phyloP scores from a whole-genome alignment of 2,888 invertebrate species.

The Eristalinus sepulchralis region DNA sequence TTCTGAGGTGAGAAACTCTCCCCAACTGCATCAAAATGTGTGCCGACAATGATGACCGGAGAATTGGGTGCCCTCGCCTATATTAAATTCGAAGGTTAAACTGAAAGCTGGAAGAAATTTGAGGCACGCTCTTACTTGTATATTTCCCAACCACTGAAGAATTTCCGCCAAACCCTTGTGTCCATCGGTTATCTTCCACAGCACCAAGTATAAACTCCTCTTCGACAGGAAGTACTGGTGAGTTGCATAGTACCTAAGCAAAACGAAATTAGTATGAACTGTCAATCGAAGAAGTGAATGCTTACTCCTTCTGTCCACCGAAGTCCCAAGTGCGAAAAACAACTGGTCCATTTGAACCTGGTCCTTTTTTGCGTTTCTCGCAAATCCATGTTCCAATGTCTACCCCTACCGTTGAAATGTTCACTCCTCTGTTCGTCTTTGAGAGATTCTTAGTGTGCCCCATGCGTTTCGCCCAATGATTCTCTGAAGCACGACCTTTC shows the following conservation, averaged over 20 bases:
- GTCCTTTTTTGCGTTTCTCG: conserved; percentile 90
- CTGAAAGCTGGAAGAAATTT: not conserved
- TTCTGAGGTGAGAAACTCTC: conserved; percentile 80
- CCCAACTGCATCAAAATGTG: conserved; percentile 93
- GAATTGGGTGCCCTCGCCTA: conserved; percentile 96
- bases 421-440: conserved; percentile 88
- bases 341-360: conserved; percentile 89
- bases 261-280: not conserved
- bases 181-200: conserved; percentile 97
- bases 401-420: conserved; percentile 97
- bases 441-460: conserved; percentile 92
- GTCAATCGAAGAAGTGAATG: conserved; percentile 44
- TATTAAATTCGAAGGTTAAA: not conserved
- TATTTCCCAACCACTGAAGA: conserved; percentile 97
- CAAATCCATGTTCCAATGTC: conserved; percentile 98
- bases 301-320: conserved; percentile 96
- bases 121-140: conserved; percentile 82
- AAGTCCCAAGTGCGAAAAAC: conserved; percentile 99
- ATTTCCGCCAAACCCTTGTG: conserved; percentile 94
- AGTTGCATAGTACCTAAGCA: conserved; percentile 93
- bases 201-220: conserved; percentile 95
- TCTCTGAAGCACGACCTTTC: conserved; percentile 83
- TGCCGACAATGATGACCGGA: conserved; percentile 97
- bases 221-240: conserved; percentile 99
- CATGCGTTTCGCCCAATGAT: conserved; percentile 98